These are phyloP conservation scores for Parapsyche elsis DNA, from an alignment of 1,140 invertebrate species.

Conservation along the genomic window DNA sequence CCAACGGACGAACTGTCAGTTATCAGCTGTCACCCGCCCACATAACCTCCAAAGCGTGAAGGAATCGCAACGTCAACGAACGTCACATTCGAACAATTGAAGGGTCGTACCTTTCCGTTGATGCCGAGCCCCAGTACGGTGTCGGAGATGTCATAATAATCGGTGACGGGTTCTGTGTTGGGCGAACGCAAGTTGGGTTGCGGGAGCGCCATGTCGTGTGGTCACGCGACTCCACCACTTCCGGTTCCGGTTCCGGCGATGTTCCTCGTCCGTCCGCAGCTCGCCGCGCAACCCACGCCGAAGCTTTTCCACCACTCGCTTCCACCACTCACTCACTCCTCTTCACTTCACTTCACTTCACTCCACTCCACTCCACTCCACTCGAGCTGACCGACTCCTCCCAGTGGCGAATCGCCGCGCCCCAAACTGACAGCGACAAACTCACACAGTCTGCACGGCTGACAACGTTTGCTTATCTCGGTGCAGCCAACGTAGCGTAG, in stretches of 20 bases:
- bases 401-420: not conserved
- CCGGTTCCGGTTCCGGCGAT: not conserved
- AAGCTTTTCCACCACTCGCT: not conserved
- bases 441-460: too few relatives aligned
- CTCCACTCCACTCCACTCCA: not conserved
- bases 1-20: too few relatives aligned
- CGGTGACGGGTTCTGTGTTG: conserved; percentile 73
- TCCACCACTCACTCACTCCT: not conserved
- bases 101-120: conserved; percentile 87
- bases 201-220: not conserved
- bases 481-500: too few relatives aligned
- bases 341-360: not conserved
- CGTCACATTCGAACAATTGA: too few relatives aligned
- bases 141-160: conserved; percentile 95
- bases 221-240: not conserved
- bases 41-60: too few relatives aligned
- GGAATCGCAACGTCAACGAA: too few relatives aligned
- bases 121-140: conserved; percentile 97
- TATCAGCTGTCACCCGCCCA: too few relatives aligned
- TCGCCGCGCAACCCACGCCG: conserved; percentile 10
- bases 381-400: not conserved
- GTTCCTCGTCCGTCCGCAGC: not conserved
- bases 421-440: too few relatives aligned
- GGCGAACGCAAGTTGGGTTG: not conserved
- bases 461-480: too few relatives aligned